Conservation (phyloP, 2,797 vertebrate species). For the Hoplostethus atlanticus region DNA sequence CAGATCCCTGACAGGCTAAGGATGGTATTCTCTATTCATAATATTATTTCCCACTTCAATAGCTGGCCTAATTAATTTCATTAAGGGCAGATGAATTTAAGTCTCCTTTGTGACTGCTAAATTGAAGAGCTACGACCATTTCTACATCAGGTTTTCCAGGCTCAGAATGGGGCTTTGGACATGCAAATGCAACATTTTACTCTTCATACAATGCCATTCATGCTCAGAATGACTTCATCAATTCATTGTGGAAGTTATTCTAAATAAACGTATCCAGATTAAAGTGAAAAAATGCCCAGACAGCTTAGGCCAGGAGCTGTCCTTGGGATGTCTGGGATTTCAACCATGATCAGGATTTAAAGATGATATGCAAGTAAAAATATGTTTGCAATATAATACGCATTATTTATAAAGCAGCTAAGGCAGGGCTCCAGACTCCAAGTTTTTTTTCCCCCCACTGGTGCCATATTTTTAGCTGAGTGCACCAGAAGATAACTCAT, state of each 20-base stretch:
- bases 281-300: constrained; percentile 5
- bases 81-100: constrained; percentile 68
- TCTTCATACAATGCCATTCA: constrained; percentile 17
- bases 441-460: no score
- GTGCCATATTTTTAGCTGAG: not conserved
- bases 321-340: not conserved
- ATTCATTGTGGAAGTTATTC: not conserved
- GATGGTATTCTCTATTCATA: constrained; percentile 65
- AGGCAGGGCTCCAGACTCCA: no score
- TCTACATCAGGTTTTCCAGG: constrained; percentile 44
- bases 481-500: constrained; percentile 2
- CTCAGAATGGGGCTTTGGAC: constrained; percentile 32
- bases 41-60: constrained; percentile 59
- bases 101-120: constrained; percentile 69
- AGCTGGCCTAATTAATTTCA: constrained; percentile 74
- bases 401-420: no score
- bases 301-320: not conserved
- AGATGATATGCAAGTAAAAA: not conserved
- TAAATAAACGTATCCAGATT: not conserved
- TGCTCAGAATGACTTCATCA: constrained; percentile 22
- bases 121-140: constrained; percentile 53
- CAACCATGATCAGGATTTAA: not conserved
- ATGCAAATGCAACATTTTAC: not conserved
- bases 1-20: constrained; percentile 74
- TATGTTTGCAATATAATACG: not conserved